These are phyloP conservation scores for Lepidotrigona ventralis DNA, from an alignment of 1,140 invertebrate genomes.

Conservation along the genomic window DNA sequence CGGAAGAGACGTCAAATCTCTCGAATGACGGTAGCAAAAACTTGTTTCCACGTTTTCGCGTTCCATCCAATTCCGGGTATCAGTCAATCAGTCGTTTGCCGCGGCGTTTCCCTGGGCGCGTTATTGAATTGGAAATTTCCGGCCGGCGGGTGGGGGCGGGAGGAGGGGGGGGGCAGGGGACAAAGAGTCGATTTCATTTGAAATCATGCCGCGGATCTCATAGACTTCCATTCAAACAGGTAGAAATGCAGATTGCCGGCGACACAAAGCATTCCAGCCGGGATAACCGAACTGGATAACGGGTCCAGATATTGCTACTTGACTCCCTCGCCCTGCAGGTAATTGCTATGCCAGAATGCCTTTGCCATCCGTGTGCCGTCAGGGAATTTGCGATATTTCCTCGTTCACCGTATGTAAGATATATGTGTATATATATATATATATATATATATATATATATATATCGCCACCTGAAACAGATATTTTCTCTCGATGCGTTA, in stretches of 20 bases:
- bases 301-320: conserved; percentile 78
- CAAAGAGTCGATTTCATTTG: conserved; percentile 51
- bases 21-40: too few species aligned
- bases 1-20: too few species aligned
- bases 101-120: neutral
- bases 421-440: conserved; percentile 13
- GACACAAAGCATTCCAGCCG: conserved; percentile 77
- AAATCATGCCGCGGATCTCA: conserved; percentile 48
- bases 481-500: conserved; percentile 7
- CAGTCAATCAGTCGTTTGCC: conserved; percentile 10
- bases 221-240: conserved; percentile 51
- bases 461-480: conserved; percentile 2
- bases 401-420: conserved; percentile 43
- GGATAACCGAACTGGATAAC: conserved; percentile 69
- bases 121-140: conserved; percentile 53
- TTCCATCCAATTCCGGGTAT: conserved; percentile 11
- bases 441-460: conserved; percentile 21
- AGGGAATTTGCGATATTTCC: conserved; percentile 60
- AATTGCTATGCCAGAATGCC: conserved; percentile 62
- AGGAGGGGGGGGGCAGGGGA: conserved; percentile 3
- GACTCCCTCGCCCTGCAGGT: conserved; percentile 65
- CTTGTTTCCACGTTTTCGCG: neutral
- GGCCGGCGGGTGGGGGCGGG: neutral
- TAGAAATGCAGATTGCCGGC: conserved; percentile 59
- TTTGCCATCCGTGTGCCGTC: conserved; percentile 52